These are phyloP conservation scores for Dromius quadrimaculatus DNA, from an alignment of 2,888 invertebrate genomes.

Conservation along the genomic window DNA sequence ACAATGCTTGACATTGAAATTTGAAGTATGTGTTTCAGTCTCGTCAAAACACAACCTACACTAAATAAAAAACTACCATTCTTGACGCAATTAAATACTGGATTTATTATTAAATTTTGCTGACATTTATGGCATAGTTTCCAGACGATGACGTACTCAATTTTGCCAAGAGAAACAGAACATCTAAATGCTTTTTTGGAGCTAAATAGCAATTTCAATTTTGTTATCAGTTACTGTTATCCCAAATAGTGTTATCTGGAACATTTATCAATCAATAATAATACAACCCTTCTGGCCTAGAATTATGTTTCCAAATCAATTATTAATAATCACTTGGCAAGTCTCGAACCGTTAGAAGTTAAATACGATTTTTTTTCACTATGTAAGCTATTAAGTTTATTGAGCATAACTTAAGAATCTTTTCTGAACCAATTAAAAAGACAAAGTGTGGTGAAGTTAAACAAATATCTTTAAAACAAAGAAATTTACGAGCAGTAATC, in stretches of 20 bases:
- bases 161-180: background rate
- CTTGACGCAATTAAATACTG: constrained; percentile 2
- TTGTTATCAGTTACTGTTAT: too few species aligned
- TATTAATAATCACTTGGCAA: too few species aligned
- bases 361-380: too few species aligned
- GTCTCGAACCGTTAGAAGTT: too few species aligned
- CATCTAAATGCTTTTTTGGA: background rate
- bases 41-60: constrained; percentile 20
- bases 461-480: constrained; percentile 13
- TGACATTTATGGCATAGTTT: constrained; percentile 14
- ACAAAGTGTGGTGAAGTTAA: background rate
- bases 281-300: too few species aligned
- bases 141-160: constrained; percentile 4
- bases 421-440: too few species aligned
- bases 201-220: too few species aligned
- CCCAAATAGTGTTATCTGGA: too few species aligned
- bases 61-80: constrained; percentile 3
- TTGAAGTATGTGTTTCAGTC: constrained; percentile 21
- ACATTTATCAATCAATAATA: too few species aligned
- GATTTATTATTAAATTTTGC: constrained; percentile 9
- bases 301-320: too few species aligned
- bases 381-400: too few species aligned
- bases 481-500: constrained; percentile 14
- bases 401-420: too few species aligned
- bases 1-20: constrained; percentile 30